These are phyloP conservation scores for Clavelina lepadiformis DNA, from an alignment of 23 tunicate genomes.

Conservation along the genomic window DNA sequence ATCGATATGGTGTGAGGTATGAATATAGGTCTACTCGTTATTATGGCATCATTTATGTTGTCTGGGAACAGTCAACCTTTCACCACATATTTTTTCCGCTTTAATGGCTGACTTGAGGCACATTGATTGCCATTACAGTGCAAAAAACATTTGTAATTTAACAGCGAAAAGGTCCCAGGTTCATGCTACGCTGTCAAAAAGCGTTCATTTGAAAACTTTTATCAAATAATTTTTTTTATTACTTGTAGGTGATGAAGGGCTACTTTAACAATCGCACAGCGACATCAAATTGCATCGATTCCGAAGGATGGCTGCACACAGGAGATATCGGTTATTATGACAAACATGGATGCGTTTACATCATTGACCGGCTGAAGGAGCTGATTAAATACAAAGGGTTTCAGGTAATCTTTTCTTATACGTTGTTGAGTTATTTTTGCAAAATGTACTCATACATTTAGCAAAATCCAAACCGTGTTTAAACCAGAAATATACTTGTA, in stretches of 20 bases:
- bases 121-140: background rate
- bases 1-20: too few relatives aligned
- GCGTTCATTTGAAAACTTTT: too few relatives aligned
- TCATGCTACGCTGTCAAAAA: too few relatives aligned
- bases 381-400: slow-evolving; percentile 83
- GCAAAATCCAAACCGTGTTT: too few relatives aligned
- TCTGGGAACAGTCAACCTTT: background rate
- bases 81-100: background rate
- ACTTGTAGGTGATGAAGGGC: slow-evolving; percentile 59
- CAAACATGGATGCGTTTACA: slow-evolving; percentile 38
- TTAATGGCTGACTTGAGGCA: background rate
- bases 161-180: background rate
- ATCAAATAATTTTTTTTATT: background rate
- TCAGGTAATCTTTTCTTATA: too few relatives aligned
- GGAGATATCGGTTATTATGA: slow-evolving; percentile 80
- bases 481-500: too few relatives aligned
- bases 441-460: too few relatives aligned
- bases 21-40: too few relatives aligned
- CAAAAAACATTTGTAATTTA: background rate
- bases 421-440: too few relatives aligned
- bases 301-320: slow-evolving; percentile 80
- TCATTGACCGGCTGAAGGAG: slow-evolving; percentile 74
- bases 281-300: slow-evolving; percentile 41
- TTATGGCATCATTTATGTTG: too few relatives aligned
- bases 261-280: slow-evolving; percentile 51